These are phyloP conservation scores for Catalaphyllia jardinei DNA, from an alignment of 64 coral and sea anemone species.

Conservation along the genomic window DNA sequence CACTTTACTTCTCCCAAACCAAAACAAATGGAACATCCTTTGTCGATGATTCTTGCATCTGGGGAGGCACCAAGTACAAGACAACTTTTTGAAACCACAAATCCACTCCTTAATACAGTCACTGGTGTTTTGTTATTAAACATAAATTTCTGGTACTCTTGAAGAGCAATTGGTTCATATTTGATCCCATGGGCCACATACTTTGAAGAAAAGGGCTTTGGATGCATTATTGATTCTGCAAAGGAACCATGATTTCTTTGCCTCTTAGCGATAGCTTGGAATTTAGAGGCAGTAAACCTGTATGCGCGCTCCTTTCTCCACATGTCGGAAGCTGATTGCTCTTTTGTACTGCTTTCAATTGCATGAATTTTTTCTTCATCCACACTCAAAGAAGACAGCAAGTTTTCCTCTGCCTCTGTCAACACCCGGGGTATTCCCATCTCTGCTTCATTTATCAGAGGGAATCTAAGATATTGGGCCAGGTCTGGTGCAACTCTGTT, in stretches of 20 bases:
- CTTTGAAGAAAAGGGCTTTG: slow-evolving; percentile 29
- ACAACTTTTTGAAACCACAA: slow-evolving; percentile 17
- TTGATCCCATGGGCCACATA: slow-evolving; percentile 15
- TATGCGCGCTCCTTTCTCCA: too few species aligned
- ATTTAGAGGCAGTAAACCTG: slow-evolving; percentile 11
- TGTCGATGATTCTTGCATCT: slow-evolving; percentile 40
- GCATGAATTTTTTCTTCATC: slow-evolving; percentile 41
- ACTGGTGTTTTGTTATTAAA: slow-evolving; percentile 17
- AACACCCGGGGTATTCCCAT: not conserved
- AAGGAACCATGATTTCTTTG: slow-evolving; percentile 53
- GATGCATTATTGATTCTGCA: slow-evolving; percentile 38
- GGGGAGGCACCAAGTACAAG: slow-evolving; percentile 28
- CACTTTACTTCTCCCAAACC: slow-evolving; percentile 48
- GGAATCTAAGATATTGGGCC: slow-evolving; percentile 28
- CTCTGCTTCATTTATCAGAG: slow-evolving; percentile 7
- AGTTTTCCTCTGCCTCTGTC: not conserved
- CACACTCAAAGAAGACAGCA: slow-evolving; percentile 3
- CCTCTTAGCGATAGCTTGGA: slow-evolving; percentile 33
- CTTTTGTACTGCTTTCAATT: not conserved
- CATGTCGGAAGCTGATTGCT: too few species aligned
- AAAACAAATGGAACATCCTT: slow-evolving; percentile 5
- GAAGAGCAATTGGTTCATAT: slow-evolving; percentile 35
- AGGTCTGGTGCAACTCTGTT: not conserved
- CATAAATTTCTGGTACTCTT: slow-evolving; percentile 46
- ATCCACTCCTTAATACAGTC: slow-evolving; percentile 18